Base-by-base conservation (phyloP, 2,888 invertebrate species). In the Adela reaumurella region DNA sequence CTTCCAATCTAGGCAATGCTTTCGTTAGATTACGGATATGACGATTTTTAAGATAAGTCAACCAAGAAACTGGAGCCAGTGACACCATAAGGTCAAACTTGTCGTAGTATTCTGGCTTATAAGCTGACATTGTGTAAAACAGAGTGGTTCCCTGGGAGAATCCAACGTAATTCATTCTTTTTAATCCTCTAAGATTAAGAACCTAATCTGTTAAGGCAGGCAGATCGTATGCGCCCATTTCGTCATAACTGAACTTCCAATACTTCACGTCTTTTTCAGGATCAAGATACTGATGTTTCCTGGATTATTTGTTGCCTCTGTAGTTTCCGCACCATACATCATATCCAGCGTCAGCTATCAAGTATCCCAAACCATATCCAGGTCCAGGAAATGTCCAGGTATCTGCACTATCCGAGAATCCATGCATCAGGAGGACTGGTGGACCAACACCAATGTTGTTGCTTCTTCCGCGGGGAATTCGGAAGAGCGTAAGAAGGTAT, bases 111-210 rank as follows among this genome's bases (percentile, higher is more conserved):
- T 81, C 82, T 0, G 88, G 86, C 45, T 67, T 66, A 55, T 83
- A 80, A 0, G 86, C 83, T 46, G 83, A 81, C 85, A 88, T 84
- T 0, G 88, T 81, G 60, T 81, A 85, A 57, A 84, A 87, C 2
- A 70, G 65, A 0, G 86, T 85, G 0, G 85, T 83, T 5, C 92
- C 93, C 63, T 85, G 85, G 0, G 91, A 92, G 61, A 90, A 91
- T 0, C 92, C 93, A 4, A 89, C 67, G 61, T 88, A 90, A 54
- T 83, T 83, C 0, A 91, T 51, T 46, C 82, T 66, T 1, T 73
- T 53, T n/a, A 74, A 68, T 0, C 73, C 70, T 0, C 88, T 87
- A 5, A 50, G 49, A 0, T 61, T 54, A 1, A 83, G 58, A 10
- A 86, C 70, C 59, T 84, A 82, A 59, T 91, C 85, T 43, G 93